Conservation (phyloP, 2,113 vertebrate genomes). For the Nothoprocta perdicaria region DNA sequence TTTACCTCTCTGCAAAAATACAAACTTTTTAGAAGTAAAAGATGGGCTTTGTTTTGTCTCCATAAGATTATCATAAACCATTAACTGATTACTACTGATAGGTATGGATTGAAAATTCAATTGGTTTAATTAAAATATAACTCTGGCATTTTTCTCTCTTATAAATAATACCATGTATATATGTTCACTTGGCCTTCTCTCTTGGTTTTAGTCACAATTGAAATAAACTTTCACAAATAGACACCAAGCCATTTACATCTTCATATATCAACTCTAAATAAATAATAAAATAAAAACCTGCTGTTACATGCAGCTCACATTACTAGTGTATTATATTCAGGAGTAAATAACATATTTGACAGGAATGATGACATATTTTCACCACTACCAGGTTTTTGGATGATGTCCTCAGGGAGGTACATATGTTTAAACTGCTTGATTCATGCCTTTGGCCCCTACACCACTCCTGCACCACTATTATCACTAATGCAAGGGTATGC, state of each 20-base stretch:
- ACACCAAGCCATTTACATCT: background rate
- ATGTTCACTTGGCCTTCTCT: background rate
- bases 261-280: background rate
- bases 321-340: background rate
- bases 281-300: background rate
- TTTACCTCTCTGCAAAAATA: background rate
- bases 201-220: background rate
- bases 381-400: background rate
- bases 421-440: background rate
- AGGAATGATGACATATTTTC: background rate
- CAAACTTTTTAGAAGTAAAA: background rate
- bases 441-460: background rate
- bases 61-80: background rate
- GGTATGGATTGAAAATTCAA: background rate
- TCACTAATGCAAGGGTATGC: background rate
- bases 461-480: background rate
- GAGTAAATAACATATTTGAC: background rate
- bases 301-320: background rate
- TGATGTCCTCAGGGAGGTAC: rapidly evolving
- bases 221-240: background rate
- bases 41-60: background rate
- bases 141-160: background rate
- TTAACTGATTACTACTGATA: background rate
- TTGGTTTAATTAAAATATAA: background rate
- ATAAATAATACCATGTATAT: background rate